Evolutionary conservation across 2,888 invertebrate species (phyloP).

Genomic region (Lasioglossum vierecki): DNA sequence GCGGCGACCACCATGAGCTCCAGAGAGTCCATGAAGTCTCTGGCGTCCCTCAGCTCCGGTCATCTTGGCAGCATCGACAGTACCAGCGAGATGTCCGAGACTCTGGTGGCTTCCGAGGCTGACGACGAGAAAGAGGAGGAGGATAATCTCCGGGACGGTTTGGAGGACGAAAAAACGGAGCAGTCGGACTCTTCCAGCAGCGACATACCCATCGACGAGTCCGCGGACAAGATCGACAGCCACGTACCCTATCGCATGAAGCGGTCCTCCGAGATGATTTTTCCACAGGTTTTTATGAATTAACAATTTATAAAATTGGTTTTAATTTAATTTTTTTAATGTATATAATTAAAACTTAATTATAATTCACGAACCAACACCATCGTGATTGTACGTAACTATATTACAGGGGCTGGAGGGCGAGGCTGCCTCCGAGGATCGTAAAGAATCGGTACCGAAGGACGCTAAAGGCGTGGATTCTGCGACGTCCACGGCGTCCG

Average conservation of each 20-base stretch:
- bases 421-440: slow-evolving; percentile 61
- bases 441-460: slow-evolving; percentile 59
- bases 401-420: slow-evolving; percentile 86
- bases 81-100: slow-evolving; percentile 95
- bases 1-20: slow-evolving; percentile 95
- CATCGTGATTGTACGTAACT: neutral
- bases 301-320: no score
- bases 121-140: slow-evolving; percentile 89
- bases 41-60: slow-evolving; percentile 95
- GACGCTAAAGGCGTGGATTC: slow-evolving; percentile 68
- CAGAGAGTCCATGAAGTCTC: slow-evolving; percentile 94
- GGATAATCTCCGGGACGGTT: slow-evolving; percentile 85
- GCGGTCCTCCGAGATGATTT: slow-evolving; percentile 95
- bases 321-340: no score
- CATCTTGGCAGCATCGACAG: slow-evolving; percentile 94
- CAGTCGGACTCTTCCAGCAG: slow-evolving; percentile 73
- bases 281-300: slow-evolving; percentile 85
- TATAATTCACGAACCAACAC: neutral
- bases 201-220: slow-evolving; percentile 73
- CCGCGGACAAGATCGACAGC: slow-evolving; percentile 85
- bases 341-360: no score
- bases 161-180: slow-evolving; percentile 81
- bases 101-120: slow-evolving; percentile 94
- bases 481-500: slow-evolving; percentile 83
- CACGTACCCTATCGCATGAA: slow-evolving; percentile 88